Conservation (phyloP, 2,797 vertebrate genomes). For the Pteropus rufus region DNA sequence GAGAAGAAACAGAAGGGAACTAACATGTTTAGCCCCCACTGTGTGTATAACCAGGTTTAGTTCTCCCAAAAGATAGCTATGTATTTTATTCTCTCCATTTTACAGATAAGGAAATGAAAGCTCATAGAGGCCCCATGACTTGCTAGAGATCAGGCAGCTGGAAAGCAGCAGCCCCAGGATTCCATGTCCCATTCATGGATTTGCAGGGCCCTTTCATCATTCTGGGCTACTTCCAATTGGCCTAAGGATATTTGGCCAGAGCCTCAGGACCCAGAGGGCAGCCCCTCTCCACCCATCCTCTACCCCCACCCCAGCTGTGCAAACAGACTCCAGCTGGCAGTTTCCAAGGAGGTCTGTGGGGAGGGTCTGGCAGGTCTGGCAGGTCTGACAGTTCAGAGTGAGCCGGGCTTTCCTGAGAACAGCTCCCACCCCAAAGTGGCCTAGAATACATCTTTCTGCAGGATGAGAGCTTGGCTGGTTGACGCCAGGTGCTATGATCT, state of each 20-base stretch:
- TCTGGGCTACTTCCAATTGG: constrained; percentile 4
- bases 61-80: neutral
- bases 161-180: neutral
- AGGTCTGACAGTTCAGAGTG: constrained; percentile 16
- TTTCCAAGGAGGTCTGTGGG: constrained; percentile 32
- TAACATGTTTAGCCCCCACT: neutral
- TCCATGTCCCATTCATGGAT: neutral
- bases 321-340: constrained; percentile 82
- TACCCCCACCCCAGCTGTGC: constrained; percentile 78
- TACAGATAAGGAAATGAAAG: neutral
- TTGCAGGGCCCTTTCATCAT: neutral
- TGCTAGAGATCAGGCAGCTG: neutral
- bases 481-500: neutral
- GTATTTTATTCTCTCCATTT: neutral
- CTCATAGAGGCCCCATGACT: rapidly evolving
- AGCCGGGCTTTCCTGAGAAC: constrained; percentile 27
- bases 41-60: neutral
- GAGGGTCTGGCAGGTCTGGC: constrained; percentile 12
- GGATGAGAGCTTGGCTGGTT: neutral
- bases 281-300: constrained; percentile 52
- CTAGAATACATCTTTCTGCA: neutral
- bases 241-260: constrained; percentile 11
- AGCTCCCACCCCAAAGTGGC: neutral
- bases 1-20: neutral
- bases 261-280: constrained; percentile 21